Evolutionary conservation across 2,797 vertebrate genomes (phyloP), one percentile per base, ranked within the genome.

Genomic region (Gobionotothen gibberifrons): DNA sequence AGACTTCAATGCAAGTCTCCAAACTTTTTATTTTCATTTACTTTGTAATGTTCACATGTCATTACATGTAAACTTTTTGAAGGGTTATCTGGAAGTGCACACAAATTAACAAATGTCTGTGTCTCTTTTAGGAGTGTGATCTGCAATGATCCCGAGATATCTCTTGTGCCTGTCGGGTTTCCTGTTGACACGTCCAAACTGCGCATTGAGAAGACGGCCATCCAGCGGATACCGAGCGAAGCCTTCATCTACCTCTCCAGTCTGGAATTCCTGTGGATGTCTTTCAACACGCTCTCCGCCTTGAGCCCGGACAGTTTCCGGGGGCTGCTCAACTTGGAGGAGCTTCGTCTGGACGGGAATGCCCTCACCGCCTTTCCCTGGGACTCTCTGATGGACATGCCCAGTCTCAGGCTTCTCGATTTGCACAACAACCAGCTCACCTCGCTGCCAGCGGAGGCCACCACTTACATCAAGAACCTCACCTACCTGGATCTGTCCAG

Each of bases 231-330:
- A 74, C 95, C 96, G 0, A 96, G 93, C 44, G 97, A 97, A 81
- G 95, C 96, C 78, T 98, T 99, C 85, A 90, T 92, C 49, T 88
- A 90, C n/a, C 95, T 98, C 29, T 93, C 93, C 73, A 95, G 89
- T 87, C 92, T 99, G 89, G 97, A 99, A 74, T 98, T 97, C 90
- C 95, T 99, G 67, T 99, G 97, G 97, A 95, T 99, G 96, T 97
- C 98, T 73, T 98, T 98, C 67, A 99, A 99, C 72, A 93, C 95
- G 12, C 83, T 99, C 74, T 90, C 94, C 56, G 93, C 92, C 70
- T 92, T 99, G 84, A 96, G 87, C 0, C 64, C 81, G 9, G 94
- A 95, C 80, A 95, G 95, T 85, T 97, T 99, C 83, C 94, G 93
- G 51, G 97, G 97, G 5, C 91, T 99, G 78, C 83, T 88, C 59